A percentile compares a stretch with the other conserved stretches of the same genome.
Evolutionary conservation across 92 coral and sea anemone species (phyloP).

Genomic region (Chrysogorgia sp.): DNA sequence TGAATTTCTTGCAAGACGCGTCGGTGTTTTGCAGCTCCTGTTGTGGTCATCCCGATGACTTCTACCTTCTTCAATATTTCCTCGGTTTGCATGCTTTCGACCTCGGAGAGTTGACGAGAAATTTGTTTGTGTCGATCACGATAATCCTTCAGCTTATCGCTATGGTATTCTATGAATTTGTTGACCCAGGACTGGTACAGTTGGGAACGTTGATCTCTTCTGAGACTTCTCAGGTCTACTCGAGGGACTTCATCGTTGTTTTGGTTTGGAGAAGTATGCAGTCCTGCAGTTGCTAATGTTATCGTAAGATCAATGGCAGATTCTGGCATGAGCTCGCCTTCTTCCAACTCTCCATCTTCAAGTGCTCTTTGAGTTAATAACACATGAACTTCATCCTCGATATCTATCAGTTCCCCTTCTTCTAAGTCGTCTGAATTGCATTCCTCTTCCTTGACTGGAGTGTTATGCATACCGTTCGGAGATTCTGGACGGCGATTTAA

Average conservation of each 20-base stretch:
- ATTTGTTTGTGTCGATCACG: not conserved
- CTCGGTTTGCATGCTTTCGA: constrained; percentile 28
- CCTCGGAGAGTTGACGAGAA: constrained; percentile 2
- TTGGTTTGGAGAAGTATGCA: not conserved
- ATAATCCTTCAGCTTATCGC: not conserved
- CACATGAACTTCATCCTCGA: not conserved
- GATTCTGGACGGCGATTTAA: not conserved
- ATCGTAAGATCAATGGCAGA: not conserved
- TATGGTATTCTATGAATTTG: constrained; percentile 8
- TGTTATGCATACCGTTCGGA: not conserved
- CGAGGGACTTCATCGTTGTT: not conserved
- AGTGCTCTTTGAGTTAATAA: not conserved
- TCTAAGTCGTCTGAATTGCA: not conserved
- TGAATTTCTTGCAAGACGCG: constrained; percentile 57
- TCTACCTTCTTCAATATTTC: constrained; percentile 53
- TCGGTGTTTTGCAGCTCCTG: constrained; percentile 73
- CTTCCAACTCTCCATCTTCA: constrained; percentile 1
- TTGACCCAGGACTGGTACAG: constrained; percentile 23
- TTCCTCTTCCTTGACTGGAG: not conserved
- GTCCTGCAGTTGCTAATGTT: not conserved
- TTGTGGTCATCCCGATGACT: constrained; percentile 86
- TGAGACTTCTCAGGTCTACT: constrained; percentile 18
- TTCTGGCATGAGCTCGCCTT: not conserved
- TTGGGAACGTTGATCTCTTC: constrained; percentile 5
- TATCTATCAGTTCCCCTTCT: constrained; percentile 34